These are phyloP conservation scores for Heliconius eleuchia DNA, from an alignment of 1,140 invertebrate genomes.

Conservation along the genomic window DNA sequence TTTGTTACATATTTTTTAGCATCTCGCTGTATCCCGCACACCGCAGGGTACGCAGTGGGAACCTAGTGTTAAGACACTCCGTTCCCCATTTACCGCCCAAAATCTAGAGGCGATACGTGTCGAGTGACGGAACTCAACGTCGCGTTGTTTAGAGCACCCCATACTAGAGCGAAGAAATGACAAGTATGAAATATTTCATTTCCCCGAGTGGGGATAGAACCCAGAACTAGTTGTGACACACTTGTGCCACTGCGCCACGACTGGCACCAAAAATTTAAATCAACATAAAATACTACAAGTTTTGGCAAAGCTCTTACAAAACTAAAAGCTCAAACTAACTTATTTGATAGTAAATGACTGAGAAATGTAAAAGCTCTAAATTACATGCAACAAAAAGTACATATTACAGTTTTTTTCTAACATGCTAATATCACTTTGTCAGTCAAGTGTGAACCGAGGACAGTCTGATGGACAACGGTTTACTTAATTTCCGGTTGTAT, in stretches of 20 bases:
- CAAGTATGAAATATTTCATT: not conserved
- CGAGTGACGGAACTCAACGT: no score
- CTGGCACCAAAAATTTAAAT: no score
- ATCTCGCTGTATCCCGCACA: no score
- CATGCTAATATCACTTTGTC: not conserved
- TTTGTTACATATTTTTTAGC: no score
- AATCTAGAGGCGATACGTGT: not conserved
- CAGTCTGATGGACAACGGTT: conserved; percentile 8
- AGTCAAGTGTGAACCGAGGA: not conserved
- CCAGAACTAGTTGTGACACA: not conserved
- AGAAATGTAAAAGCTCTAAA: not conserved
- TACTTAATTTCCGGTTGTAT: conserved; percentile 7
- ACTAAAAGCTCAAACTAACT: no score
- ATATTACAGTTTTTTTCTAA: not conserved
- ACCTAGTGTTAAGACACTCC: no score
- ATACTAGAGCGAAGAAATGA: not conserved
- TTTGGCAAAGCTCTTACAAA: no score
- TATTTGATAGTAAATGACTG: no score
- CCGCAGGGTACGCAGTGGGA: no score
- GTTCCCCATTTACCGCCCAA: no score
- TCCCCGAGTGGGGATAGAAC: not conserved
- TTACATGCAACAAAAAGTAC: not conserved
- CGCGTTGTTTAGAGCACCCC: no score
- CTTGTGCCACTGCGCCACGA: not conserved
- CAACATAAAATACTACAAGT: no score